These are phyloP conservation scores for Apolygus lucorum DNA, from an alignment of 1,140 invertebrate genomes.

Conservation along the genomic window DNA sequence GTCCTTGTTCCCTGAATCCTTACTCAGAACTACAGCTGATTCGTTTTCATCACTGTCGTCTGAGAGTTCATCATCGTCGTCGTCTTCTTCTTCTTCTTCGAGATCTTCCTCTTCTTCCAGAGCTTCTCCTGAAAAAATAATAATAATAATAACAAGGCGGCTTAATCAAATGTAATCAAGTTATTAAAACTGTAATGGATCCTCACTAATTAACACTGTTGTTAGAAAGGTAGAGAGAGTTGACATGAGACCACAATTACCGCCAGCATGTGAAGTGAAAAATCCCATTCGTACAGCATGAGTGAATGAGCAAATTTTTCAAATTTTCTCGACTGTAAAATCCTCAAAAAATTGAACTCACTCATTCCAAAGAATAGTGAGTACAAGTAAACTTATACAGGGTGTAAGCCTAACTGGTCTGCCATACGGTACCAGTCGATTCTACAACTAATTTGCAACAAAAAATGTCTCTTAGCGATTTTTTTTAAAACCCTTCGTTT, in stretches of 20 bases:
- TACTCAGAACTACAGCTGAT: background rate
- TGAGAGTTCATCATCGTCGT: constrained; percentile 35
- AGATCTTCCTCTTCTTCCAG: constrained; percentile 61
- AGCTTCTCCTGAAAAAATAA: constrained; percentile 48
- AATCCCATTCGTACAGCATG: background rate
- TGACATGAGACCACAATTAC: background rate
- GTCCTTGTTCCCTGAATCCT: constrained; percentile 22
- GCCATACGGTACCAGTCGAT: too few species aligned
- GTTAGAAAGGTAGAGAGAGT: background rate
- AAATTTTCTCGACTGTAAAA: background rate
- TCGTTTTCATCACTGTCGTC: constrained; percentile 34
- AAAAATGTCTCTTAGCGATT: too few species aligned
- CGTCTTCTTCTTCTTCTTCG: constrained; percentile 39
- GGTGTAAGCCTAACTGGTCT: too few species aligned
- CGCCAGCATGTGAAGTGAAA: background rate
- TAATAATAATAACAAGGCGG: background rate
- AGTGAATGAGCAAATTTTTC: background rate
- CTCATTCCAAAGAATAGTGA: too few species aligned
- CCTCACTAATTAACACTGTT: background rate
- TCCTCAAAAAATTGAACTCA: too few species aligned
- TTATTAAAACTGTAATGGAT: too few species aligned
- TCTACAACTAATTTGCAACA: too few species aligned
- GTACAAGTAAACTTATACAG: too few species aligned
- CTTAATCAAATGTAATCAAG: background rate
- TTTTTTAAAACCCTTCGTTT: too few species aligned